A percentile compares a stretch with the other conserved stretches of the same genome.
phyloP scores from a whole-genome alignment of 2,888 invertebrate species.

The Napeogenes sylphis region DNA sequence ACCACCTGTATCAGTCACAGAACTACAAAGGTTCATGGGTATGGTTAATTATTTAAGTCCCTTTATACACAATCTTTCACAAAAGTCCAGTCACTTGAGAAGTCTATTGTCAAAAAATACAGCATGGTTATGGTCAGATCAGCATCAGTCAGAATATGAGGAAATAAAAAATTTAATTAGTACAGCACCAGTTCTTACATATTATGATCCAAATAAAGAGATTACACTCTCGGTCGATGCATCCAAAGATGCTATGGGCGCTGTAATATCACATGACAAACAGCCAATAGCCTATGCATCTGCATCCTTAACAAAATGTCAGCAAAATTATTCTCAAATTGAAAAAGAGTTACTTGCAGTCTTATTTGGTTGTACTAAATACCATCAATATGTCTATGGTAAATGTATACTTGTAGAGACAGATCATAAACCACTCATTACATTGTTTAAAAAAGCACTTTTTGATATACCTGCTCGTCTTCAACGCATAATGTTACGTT shows the following conservation, averaged over 20 bases:
- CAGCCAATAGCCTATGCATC: slow-evolving; percentile 27
- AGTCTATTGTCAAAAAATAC: slow-evolving; percentile 23
- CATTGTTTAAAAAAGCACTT: slow-evolving; percentile 2
- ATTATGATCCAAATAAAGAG: slow-evolving; percentile 18
- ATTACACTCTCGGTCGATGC: slow-evolving; percentile 20
- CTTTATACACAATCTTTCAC: slow-evolving; percentile 2
- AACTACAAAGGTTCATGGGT: slow-evolving; percentile 5
- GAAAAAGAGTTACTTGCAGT: slow-evolving; percentile 22
- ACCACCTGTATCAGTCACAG: slow-evolving; percentile 2
- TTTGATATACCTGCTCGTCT: slow-evolving; percentile 15
- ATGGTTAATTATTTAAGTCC: slow-evolving; percentile 6
- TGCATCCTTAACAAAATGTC: slow-evolving; percentile 13
- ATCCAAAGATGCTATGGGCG: slow-evolving; percentile 13
- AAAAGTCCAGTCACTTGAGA: neutral
- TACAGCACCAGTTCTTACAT: slow-evolving; percentile 18
- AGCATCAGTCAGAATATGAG: slow-evolving; percentile 9
- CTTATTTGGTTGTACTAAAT: slow-evolving; percentile 21
- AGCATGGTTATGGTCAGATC: slow-evolving; percentile 24
- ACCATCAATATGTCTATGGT: slow-evolving; percentile 27
- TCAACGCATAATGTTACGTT: slow-evolving; percentile 18
- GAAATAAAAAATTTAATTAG: slow-evolving; percentile 18
- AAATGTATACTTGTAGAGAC: slow-evolving; percentile 8
- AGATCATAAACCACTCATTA: slow-evolving; percentile 13
- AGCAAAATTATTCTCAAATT: slow-evolving; percentile 21
- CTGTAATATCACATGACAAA: slow-evolving; percentile 16